These are phyloP conservation scores for Sebastes glaucus DNA, from an alignment of 2,797 vertebrate genomes.

Conservation along the genomic window DNA sequence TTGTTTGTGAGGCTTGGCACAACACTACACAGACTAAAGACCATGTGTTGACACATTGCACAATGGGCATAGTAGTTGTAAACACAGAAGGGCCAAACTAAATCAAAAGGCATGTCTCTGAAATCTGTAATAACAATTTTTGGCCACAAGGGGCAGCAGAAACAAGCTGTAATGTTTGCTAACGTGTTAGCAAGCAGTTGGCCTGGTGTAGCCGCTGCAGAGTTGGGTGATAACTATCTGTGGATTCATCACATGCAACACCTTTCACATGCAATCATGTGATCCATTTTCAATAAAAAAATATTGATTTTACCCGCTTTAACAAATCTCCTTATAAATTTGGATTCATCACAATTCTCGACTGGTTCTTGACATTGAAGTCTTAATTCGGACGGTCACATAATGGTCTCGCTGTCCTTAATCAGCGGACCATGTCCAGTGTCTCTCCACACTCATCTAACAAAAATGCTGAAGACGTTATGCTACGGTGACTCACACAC, in stretches of 20 bases:
- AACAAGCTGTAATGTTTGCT: not conserved
- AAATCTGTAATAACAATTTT: not conserved
- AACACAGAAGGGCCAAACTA: not conserved
- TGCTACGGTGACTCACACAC: not conserved
- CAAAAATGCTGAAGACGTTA: not conserved
- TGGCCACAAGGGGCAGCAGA: not conserved
- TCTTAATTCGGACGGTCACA: not conserved
- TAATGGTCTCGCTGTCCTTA: not conserved
- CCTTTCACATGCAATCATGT: not conserved
- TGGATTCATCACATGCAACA: not conserved
- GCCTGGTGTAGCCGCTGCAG: not conserved
- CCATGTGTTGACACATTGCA: not conserved
- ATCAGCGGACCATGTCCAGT: not conserved
- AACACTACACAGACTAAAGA: not conserved
- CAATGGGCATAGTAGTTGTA: too few relatives aligned
- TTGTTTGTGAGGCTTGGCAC: not conserved
- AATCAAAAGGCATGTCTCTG: not conserved
- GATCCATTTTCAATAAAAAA: not conserved
- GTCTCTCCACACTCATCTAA: not conserved
- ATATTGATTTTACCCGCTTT: not conserved
- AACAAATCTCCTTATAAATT: not conserved
- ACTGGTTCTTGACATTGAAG: not conserved
- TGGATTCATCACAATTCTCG: not conserved
- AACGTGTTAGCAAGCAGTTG: not conserved
- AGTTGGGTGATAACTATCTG: not conserved